Conservation (phyloP, 2,113 vertebrate species). For the Thoracochromis brauschi region DNA sequence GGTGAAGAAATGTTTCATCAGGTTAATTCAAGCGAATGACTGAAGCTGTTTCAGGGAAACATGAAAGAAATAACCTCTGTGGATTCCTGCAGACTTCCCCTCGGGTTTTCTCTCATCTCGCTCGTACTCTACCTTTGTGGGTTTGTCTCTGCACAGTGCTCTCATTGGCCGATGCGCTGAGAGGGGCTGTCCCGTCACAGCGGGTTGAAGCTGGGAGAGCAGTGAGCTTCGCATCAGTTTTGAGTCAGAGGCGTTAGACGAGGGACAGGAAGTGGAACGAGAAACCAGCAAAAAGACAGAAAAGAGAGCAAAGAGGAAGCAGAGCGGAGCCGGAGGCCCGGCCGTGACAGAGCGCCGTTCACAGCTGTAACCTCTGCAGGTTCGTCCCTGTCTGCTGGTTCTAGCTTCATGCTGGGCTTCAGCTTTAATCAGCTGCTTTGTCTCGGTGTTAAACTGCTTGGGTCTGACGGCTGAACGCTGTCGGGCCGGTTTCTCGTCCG, state of each 20-base stretch:
- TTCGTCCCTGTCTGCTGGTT: not conserved
- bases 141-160: not conserved
- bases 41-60: not conserved
- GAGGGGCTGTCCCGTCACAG: not conserved
- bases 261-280: not conserved
- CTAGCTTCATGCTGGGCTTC: not conserved
- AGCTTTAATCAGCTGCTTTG: not conserved
- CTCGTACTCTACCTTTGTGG: not conserved
- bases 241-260: not conserved
- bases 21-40: not conserved
- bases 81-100: conserved; percentile 29
- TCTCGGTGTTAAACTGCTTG: fast-evolving
- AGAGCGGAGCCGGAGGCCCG: not conserved
- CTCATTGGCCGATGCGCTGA: not conserved
- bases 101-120: not conserved
- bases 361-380: not conserved
- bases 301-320: not conserved
- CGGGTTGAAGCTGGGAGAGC: not conserved
- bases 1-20: not conserved
- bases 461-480: not conserved
- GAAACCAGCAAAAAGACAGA: not conserved
- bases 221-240: not conserved
- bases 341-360: not conserved
- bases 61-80: not conserved
- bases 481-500: not conserved